Evolutionary conservation across 2,113 vertebrate species (phyloP).

Genomic region (Gopherus evgoodei): DNA sequence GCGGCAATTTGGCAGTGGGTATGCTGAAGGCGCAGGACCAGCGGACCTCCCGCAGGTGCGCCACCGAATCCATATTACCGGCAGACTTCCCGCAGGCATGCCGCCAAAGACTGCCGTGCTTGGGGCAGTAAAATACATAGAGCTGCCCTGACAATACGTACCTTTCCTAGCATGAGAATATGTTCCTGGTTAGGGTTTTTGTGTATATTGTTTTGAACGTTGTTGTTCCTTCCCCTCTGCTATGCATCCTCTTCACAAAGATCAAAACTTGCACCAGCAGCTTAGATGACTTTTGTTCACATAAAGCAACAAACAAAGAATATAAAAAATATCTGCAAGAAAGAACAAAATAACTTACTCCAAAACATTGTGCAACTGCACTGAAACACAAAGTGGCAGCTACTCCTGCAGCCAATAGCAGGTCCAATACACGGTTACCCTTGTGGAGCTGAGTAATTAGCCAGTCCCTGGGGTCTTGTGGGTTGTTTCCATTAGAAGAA

Average conservation of each 20-base stretch:
- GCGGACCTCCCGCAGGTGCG: too few relatives aligned
- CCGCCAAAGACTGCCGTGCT: too few relatives aligned
- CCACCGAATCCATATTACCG: too few relatives aligned
- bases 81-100: too few relatives aligned
- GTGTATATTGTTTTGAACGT: slow-evolving; percentile 10
- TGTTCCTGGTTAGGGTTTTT: neutral
- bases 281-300: slow-evolving; percentile 4
- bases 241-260: neutral
- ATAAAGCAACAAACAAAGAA: neutral
- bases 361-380: neutral
- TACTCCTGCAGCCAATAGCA: neutral
- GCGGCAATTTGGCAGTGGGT: too few relatives aligned
- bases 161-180: neutral
- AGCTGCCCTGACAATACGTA: neutral
- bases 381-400: slow-evolving; percentile 14
- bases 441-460: neutral
- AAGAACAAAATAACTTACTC: slow-evolving; percentile 27
- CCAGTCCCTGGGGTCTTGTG: neutral
- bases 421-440: neutral
- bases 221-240: slow-evolving; percentile 52
- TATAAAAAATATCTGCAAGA: slow-evolving; percentile 17
- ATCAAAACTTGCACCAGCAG: slow-evolving; percentile 53
- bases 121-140: too few relatives aligned
- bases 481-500: neutral
- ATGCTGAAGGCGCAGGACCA: too few relatives aligned